Conservation (phyloP, 1,140 invertebrate species). For the Formica exsecta region DNA sequence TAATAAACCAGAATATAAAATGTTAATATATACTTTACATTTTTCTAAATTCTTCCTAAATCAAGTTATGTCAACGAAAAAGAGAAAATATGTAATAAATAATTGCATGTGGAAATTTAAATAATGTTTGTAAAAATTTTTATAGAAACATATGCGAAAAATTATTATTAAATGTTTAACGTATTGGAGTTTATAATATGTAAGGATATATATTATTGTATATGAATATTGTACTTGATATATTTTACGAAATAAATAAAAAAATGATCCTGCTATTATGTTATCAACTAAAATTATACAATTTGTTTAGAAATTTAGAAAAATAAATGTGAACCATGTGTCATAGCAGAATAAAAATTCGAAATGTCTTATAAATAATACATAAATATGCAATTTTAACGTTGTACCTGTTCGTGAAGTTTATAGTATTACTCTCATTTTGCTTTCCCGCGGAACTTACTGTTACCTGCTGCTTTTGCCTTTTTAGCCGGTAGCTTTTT, state of each 20-base stretch:
- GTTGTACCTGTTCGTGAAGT: constrained; percentile 6
- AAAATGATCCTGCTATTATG: constrained; percentile 7
- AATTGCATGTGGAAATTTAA: background rate
- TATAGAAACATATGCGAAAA: background rate
- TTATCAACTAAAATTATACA: background rate
- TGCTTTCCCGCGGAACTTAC: constrained; percentile 81
- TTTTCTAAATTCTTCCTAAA: constrained; percentile 22
- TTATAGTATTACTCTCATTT: constrained; percentile 73
- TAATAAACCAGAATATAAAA: constrained; percentile 11
- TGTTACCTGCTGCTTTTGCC: constrained; percentile 73
- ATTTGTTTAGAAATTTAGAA: constrained; percentile 1
- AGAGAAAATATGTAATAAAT: constrained; percentile 25
- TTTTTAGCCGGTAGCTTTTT: constrained; percentile 81
- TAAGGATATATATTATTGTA: constrained; percentile 32
- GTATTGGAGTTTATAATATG: background rate
- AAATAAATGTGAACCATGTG: background rate
- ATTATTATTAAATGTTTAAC: background rate
- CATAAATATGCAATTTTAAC: background rate
- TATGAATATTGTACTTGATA: constrained; percentile 44
- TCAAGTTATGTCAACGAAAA: constrained; percentile 7
- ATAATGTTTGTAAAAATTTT: constrained; percentile 23
- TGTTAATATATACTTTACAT: constrained; percentile 6
- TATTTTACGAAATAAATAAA: constrained; percentile 71
- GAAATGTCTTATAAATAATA: background rate
- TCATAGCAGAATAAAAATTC: background rate